phyloP scores from a whole-genome alignment of 2,888 invertebrate genomes.

The Acronicta psi region DNA sequence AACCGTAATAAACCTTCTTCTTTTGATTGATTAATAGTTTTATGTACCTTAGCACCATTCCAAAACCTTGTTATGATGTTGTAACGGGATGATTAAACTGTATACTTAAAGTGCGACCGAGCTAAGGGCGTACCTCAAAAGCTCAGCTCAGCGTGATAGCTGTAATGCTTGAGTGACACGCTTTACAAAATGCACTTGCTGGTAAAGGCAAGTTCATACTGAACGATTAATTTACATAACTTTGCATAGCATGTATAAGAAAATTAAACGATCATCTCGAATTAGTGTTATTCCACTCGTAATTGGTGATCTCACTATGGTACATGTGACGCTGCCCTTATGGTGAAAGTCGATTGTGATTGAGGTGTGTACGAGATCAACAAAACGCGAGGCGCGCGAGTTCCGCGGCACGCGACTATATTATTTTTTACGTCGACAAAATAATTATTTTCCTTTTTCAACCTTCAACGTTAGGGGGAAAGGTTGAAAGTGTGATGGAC shows the following conservation, averaged over 20 bases:
- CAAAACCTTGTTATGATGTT: constrained; percentile 45
- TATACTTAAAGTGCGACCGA: constrained; percentile 40
- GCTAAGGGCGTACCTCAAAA: constrained; percentile 47
- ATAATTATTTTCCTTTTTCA: constrained; percentile 56
- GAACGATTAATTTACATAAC: constrained; percentile 24
- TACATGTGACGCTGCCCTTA: constrained; percentile 76
- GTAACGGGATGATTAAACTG: constrained; percentile 46
- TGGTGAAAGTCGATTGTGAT: constrained; percentile 84
- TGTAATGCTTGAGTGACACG: constrained; percentile 51
- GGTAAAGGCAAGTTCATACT: constrained; percentile 32
- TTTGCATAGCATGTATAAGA: constrained; percentile 24
- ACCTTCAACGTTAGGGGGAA: constrained; percentile 57
- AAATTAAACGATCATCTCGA: constrained; percentile 36
- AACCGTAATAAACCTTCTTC: constrained; percentile 34
- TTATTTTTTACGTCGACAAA: constrained; percentile 63
- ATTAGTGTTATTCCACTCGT: constrained; percentile 27
- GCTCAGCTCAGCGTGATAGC: constrained; percentile 44
- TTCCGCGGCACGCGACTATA: constrained; percentile 69
- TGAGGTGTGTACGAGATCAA: constrained; percentile 75
- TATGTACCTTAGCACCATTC: constrained; percentile 31
- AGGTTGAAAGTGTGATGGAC: constrained; percentile 60
- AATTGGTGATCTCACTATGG: constrained; percentile 44
- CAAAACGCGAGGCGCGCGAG: constrained; percentile 65
- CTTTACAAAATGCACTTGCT: constrained; percentile 49
- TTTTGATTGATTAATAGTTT: constrained; percentile 35